Evolutionary conservation across 2,113 vertebrate species (phyloP).

Genomic region (Catharus fuscescens): DNA sequence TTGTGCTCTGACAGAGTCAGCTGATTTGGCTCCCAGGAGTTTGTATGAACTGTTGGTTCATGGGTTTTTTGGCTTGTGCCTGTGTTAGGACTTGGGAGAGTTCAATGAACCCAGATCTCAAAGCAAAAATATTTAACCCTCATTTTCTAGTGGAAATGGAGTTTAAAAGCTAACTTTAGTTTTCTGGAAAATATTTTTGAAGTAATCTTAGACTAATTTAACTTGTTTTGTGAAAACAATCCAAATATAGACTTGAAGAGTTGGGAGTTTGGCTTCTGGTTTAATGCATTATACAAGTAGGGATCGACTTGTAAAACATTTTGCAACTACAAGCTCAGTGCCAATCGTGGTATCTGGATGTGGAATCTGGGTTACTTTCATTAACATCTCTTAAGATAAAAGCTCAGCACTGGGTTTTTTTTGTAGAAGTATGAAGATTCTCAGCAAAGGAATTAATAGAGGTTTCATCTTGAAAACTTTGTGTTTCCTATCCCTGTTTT

Average conservation of each 20-base stretch:
- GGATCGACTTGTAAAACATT: background rate
- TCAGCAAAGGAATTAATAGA: background rate
- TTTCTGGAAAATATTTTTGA: slow-evolving; percentile 8
- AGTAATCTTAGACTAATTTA: background rate
- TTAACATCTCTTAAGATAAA: background rate
- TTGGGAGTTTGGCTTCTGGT: background rate
- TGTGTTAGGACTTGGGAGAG: background rate
- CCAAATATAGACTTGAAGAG: background rate
- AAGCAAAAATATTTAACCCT: slow-evolving; percentile 12
- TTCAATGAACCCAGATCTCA: slow-evolving; percentile 29
- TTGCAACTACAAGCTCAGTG: background rate
- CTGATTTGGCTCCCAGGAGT: slow-evolving; percentile 29
- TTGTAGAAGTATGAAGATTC: background rate
- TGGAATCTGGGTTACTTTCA: background rate
- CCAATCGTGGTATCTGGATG: background rate
- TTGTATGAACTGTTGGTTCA: slow-evolving; percentile 23
- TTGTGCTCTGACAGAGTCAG: slow-evolving; percentile 29
- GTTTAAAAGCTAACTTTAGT: background rate
- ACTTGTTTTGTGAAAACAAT: slow-evolving; percentile 1
- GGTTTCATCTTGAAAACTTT: background rate
- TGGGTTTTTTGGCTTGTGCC: background rate
- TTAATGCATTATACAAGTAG: background rate
- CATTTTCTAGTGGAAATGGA: background rate
- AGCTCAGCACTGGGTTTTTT: background rate
- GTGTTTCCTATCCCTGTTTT: background rate